Conservation (phyloP, 2,113 vertebrate genomes). For the Oncorhynchus mykiss region DNA sequence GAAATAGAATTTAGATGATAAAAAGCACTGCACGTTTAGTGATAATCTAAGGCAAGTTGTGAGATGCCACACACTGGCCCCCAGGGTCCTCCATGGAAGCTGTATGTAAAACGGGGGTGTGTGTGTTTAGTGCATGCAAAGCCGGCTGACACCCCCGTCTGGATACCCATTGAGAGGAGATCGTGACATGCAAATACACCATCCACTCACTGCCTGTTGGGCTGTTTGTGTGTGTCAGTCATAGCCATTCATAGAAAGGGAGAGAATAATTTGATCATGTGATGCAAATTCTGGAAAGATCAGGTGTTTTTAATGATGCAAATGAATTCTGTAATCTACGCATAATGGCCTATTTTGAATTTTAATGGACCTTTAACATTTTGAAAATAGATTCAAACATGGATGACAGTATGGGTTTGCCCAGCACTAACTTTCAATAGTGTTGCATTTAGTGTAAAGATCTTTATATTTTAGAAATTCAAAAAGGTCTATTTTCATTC, state of each 20-base stretch:
- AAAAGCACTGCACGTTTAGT: neutral
- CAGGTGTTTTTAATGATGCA: neutral
- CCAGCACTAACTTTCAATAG: too few species aligned
- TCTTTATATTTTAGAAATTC: too few species aligned
- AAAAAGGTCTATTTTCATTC: too few species aligned
- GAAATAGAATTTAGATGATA: neutral
- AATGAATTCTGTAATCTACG: too few species aligned
- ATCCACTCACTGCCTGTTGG: neutral
- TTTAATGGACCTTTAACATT: too few species aligned
- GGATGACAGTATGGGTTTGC: too few species aligned
- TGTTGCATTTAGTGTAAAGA: too few species aligned
- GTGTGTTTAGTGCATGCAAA: constrained; percentile 47
- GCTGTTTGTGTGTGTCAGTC: neutral
- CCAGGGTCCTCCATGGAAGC: neutral
- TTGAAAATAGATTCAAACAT: too few species aligned
- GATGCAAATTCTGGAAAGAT: neutral
- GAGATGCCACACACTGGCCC: neutral
- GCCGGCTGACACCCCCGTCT: constrained; percentile 17
- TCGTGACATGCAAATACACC: constrained; percentile 33
- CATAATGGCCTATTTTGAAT: too few species aligned
- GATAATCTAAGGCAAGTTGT: neutral
- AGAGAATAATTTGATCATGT: neutral
- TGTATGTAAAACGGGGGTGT: constrained; percentile 49
- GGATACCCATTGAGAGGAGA: constrained; percentile 1
- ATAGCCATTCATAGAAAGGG: neutral